Evolutionary conservation across 1,140 invertebrate genomes (phyloP), one percentile per base, ranked within the genome.

Genomic region (Pteromalus puparum): DNA sequence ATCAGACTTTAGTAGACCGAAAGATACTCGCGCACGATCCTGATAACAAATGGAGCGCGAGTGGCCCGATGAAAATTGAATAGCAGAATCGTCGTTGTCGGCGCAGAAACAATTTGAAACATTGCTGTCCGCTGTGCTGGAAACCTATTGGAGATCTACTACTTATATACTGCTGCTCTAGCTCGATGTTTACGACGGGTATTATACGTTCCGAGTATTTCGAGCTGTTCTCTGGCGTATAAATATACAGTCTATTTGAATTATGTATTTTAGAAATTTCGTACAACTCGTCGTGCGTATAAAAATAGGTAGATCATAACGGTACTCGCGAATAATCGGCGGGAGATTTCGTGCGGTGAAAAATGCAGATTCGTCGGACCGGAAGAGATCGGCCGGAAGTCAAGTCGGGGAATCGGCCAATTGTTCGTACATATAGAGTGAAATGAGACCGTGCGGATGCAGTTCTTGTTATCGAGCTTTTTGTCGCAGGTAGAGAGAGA

Each of bases 31-130:
- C 70, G 28, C 30, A 10, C 30, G 72, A 61, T 61, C 72, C 80
- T 34, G 48, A 82, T 53, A 82, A 61, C 46, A 73, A 82, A 61
- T 82, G 70, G 72, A 82, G 61, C 12, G 46, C 74, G 42, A 12
- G 21, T 10, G 4, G 34, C n/a, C 70, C 70, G 68, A 34, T 74
- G 21, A 42, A 74, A 74, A 74, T 74, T 74, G 72, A 42, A 74
- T 74, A n/a, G 13, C 13, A 15, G 24, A n/a, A n/a, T 12, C 68
- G 12, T 30, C 18, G 6, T 53, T 18, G 13, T 18, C 48, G 48
- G 48, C 48, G 48, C 48, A 15, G 13, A 61, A 61, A 61, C 53
- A 21, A 61, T 70, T 26, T 26, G 68, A 70, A 70, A 70, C 12
- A 48, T 18, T 18, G 46, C 28, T 68, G 21, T 68, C 65, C 13